Evolutionary conservation across 1,140 invertebrate species (phyloP).

Genomic region (Chionoecetes opilio): DNA sequence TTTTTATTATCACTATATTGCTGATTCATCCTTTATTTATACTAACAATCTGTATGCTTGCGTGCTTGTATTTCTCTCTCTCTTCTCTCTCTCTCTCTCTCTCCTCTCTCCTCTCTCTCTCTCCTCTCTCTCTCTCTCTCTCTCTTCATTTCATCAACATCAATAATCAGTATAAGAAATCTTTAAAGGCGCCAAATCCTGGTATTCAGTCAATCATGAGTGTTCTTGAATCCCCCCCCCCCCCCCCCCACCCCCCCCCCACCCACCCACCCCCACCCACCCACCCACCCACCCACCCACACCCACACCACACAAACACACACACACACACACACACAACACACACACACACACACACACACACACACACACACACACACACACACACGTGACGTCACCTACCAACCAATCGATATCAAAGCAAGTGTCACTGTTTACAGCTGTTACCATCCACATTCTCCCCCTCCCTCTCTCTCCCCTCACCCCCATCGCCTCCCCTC

Average conservation of each 20-base stretch:
- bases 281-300: no score
- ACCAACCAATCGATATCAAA: slow-evolving; percentile 53
- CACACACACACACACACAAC: slow-evolving; percentile 54
- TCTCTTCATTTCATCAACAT: not conserved
- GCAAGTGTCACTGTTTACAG: slow-evolving; percentile 68
- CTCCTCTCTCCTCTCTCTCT: slow-evolving; percentile 3
- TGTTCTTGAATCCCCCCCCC: no score
- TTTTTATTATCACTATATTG: no score
- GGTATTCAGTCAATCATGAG: not conserved
- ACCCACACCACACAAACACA: no score
- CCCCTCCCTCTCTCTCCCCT: not conserved
- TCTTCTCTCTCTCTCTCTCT: not conserved
- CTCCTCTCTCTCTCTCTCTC: slow-evolving; percentile 47
- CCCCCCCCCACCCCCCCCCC: no score
- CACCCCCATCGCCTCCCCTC: not conserved
- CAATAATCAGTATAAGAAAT: not conserved
- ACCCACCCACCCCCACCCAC: no score
- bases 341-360: slow-evolving; percentile 64
- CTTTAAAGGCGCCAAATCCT: not conserved
- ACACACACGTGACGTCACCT: slow-evolving; percentile 59
- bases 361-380: slow-evolving; percentile 50
- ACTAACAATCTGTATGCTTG: no score
- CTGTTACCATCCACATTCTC: slow-evolving; percentile 32
- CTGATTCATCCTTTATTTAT: no score
- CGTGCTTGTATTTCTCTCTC: no score